These are phyloP conservation scores for Chaetodon trifasciatus DNA, from an alignment of 2,797 vertebrate species.

Conservation along the genomic window DNA sequence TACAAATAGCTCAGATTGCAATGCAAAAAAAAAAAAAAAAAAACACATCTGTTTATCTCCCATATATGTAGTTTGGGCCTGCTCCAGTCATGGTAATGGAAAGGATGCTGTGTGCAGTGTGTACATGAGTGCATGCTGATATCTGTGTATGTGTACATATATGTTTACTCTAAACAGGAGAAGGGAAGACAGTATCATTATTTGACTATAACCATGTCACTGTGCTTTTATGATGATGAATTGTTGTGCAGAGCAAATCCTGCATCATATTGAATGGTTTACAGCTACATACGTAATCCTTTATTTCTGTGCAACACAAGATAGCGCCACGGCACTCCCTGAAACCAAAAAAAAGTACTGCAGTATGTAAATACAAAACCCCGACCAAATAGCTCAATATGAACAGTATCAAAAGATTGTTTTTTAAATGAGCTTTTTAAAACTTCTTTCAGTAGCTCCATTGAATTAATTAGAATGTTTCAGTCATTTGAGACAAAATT, in stretches of 20 bases:
- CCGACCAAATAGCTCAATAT: conserved; percentile 15
- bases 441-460: conserved; percentile 27
- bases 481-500: conserved; percentile 52
- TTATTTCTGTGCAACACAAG: not conserved
- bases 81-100: conserved; percentile 35
- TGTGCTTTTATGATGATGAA: conserved; percentile 47
- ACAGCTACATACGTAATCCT: not conserved
- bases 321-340: not conserved
- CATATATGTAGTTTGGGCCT: conserved; percentile 30
- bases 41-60: conserved; percentile 50
- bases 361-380: conserved; percentile 27
- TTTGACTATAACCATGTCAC: conserved; percentile 24
- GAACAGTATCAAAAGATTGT: conserved; percentile 7
- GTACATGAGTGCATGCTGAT: not conserved
- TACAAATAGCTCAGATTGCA: conserved; percentile 46
- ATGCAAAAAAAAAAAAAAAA: conserved; percentile 36
- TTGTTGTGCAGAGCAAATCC: conserved; percentile 15
- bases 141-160: not conserved
- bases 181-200: conserved; percentile 14
- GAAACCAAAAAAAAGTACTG: conserved; percentile 10
- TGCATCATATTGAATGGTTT: conserved; percentile 27
- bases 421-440: conserved; percentile 24
- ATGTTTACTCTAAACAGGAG: conserved; percentile 4
- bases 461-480: conserved; percentile 55
- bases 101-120: conserved; percentile 19